A percentile compares a stretch with the other conserved stretches of the same genome.
Evolutionary conservation across 2,113 vertebrate species (phyloP).

Genomic region (Phylloscopus whistleri): DNA sequence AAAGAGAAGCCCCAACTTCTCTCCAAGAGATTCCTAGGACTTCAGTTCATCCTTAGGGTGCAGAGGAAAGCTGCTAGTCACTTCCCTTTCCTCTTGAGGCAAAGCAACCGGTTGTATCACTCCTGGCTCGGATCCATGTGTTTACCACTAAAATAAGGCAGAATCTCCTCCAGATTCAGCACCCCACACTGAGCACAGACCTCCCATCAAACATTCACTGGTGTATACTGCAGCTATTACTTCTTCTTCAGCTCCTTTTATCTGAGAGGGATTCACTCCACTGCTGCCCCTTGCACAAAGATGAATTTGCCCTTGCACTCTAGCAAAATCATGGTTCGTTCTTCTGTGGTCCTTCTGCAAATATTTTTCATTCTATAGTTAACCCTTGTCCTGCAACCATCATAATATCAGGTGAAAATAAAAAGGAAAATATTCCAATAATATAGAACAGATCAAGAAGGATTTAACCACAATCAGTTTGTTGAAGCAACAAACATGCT

Average conservation of each 20-base stretch:
- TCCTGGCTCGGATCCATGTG: background rate
- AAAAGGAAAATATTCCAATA: background rate
- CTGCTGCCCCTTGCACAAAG: background rate
- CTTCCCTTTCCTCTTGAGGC: background rate
- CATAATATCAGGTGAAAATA: background rate
- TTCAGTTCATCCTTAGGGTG: background rate
- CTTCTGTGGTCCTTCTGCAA: background rate
- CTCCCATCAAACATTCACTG: background rate
- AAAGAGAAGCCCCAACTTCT: background rate
- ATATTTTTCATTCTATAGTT: background rate
- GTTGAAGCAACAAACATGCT: background rate
- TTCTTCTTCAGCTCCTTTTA: background rate
- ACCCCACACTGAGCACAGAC: background rate
- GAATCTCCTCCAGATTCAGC: background rate
- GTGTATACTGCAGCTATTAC: fast-evolving
- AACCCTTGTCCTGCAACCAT: background rate
- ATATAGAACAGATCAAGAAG: background rate
- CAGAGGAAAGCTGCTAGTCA: background rate
- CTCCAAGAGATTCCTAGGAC: background rate
- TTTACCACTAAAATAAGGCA: background rate
- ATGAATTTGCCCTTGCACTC: background rate
- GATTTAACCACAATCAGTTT: background rate
- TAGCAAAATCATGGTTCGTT: background rate
- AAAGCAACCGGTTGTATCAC: background rate
- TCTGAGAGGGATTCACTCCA: background rate